These are phyloP conservation scores for Xanthia icteritia DNA, from an alignment of 2,888 invertebrate genomes.

Conservation along the genomic window DNA sequence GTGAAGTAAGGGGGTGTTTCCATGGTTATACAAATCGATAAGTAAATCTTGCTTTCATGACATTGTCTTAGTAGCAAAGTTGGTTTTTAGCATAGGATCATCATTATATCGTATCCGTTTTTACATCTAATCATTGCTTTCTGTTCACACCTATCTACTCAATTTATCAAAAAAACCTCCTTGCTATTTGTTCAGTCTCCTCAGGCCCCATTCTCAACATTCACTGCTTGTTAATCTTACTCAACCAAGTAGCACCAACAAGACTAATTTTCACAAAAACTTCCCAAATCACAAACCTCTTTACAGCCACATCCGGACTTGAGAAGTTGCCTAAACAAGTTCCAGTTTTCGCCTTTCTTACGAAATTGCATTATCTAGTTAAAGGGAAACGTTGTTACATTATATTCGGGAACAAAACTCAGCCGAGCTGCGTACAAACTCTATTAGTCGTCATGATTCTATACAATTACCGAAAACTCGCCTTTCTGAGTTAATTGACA, in stretches of 20 bases:
- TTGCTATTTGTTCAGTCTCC: background rate
- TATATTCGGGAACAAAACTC: constrained; percentile 71
- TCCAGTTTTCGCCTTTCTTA: constrained; percentile 58
- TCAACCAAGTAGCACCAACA: background rate
- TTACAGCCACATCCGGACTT: constrained; percentile 29
- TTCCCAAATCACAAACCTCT: background rate
- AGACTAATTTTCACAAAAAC: background rate
- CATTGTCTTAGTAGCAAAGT: background rate
- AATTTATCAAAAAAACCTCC: background rate
- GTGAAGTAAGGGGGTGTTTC: too few species aligned
- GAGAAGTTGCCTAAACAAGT: constrained; percentile 27
- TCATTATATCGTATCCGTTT: too few species aligned
- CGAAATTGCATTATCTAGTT: constrained; percentile 78
- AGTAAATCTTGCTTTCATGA: background rate
- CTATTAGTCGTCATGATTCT: constrained; percentile 66
- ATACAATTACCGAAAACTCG: constrained; percentile 67
- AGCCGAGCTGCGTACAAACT: constrained; percentile 60
- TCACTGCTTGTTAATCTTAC: background rate
- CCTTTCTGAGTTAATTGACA: constrained; percentile 43
- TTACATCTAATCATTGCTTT: too few species aligned
- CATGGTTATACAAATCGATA: background rate
- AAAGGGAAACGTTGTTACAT: constrained; percentile 71
- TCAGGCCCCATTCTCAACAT: background rate
- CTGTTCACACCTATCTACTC: background rate
- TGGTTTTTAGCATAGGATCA: too few species aligned